Evolutionary conservation across 2,113 vertebrate genomes (phyloP).

Genomic region (Lathamus discolor): DNA sequence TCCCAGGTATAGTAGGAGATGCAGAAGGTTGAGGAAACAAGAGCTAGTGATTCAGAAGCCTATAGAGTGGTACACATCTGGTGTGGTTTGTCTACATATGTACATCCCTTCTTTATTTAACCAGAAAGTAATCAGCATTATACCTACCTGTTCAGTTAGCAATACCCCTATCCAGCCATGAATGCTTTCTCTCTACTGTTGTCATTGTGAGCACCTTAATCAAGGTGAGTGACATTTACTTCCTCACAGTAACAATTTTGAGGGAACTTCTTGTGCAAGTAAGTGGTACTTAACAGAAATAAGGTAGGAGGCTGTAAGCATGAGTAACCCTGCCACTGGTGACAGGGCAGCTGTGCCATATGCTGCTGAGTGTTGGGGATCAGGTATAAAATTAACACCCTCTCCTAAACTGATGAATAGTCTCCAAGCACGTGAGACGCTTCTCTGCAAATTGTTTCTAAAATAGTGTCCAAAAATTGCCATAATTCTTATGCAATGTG

Average conservation of each 20-base stretch:
- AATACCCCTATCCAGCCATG: neutral
- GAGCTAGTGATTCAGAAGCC: neutral
- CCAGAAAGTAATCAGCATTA: neutral
- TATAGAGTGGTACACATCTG: fast-evolving
- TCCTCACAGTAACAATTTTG: neutral
- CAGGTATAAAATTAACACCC: neutral
- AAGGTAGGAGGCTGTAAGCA: neutral
- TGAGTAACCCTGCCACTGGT: neutral
- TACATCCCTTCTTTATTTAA: neutral
- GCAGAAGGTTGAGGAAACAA: neutral
- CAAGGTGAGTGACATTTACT: neutral
- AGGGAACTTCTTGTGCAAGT: neutral
- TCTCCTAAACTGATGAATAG: neutral
- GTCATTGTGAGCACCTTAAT: neutral
- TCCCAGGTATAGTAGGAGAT: too few relatives aligned
- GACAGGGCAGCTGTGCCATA: neutral
- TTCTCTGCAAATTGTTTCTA: neutral
- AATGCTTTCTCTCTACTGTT: neutral
- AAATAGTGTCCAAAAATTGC: neutral
- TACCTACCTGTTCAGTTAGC: too few relatives aligned
- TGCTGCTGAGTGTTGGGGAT: neutral
- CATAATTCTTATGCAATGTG: neutral
- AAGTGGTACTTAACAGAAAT: neutral
- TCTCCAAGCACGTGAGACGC: neutral
- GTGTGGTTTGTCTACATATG: neutral